Base-by-base conservation (phyloP, 1,140 invertebrate species). In the Zaprionus inermis region DNA sequence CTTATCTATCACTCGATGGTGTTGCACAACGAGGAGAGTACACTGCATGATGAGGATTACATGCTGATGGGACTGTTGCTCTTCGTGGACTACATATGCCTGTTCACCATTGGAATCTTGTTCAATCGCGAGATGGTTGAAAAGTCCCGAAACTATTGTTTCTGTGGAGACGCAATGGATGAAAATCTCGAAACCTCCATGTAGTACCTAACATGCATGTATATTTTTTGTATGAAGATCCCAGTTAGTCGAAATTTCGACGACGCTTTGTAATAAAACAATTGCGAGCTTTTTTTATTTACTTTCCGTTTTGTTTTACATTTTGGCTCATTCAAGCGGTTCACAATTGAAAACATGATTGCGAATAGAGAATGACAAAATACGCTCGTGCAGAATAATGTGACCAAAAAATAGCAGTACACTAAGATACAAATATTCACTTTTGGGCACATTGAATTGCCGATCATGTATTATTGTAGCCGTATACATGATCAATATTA, bases 401-500 rank as follows among this genome's bases (percentile, higher is more conserved):
- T 89, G 86, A 7, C 73, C 65, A n/a, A 88, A 83, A 18, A 88
- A 88, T 11, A 89, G 22, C 2, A 80, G 14, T 11, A 79, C 79
- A 41, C 83, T 88, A 0, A 89, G 76, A 6, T 72, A 83, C 5
- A 89, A n/a, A 46, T 80, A 75, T 38, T 88, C 83, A n/a, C 67
- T 72, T 41, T 89, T 83, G 11, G 84, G 78, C 12, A 88, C 84
- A 69, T 80, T 68, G 20, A 89, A 88, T 46, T 88, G 84, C 1
- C 84, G 84, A 32, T 84, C 81, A 5, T 88, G 84, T 10, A 88
- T 84, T 5, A 88, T 84, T 38, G 84, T 89, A 5, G 84, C 84
- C 65, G 84, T 80, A 41, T 88, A 88, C 71, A 81, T 81, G n/a
- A 88, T 72, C 66, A 78, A 70, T 4, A 60, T 70, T 6, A 89